Conservation (phyloP, 2,797 vertebrate species). For the Leptoclinus maculatus region DNA sequence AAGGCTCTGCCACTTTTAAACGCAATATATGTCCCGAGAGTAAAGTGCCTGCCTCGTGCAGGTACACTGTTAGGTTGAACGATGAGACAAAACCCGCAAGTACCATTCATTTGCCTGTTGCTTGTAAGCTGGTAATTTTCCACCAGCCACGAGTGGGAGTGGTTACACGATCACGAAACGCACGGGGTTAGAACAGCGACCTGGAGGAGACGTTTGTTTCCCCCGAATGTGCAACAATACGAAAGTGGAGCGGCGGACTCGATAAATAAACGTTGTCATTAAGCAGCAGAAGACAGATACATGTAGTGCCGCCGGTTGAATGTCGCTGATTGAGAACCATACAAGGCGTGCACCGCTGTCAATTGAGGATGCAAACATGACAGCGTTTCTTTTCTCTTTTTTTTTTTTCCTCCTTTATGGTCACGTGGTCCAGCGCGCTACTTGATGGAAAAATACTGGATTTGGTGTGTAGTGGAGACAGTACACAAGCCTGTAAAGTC, state of each 20-base stretch:
- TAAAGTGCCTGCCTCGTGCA: conserved; percentile 7
- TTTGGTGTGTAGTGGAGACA: conserved; percentile 81
- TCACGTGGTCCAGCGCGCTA: conserved; percentile 86
- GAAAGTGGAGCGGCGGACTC: conserved; percentile 23
- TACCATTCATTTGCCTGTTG: conserved; percentile 80
- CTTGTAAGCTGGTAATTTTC: conserved; percentile 91
- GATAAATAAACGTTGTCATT: background rate
- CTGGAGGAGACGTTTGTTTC: conserved; percentile 63
- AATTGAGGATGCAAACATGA: conserved; percentile 77
- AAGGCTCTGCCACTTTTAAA: conserved; percentile 38
- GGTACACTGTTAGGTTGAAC: conserved; percentile 17
- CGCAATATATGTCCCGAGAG: background rate
- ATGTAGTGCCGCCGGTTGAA: background rate
- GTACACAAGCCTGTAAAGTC: conserved; percentile 80
- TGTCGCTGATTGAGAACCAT: conserved; percentile 28
- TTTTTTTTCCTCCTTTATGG: conserved; percentile 26
- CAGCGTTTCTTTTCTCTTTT: conserved; percentile 37
- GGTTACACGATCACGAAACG: conserved; percentile 84
- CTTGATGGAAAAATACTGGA: conserved; percentile 92
- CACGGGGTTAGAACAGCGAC: conserved; percentile 79
- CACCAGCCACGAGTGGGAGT: conserved; percentile 90
- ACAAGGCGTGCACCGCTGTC: conserved; percentile 45
- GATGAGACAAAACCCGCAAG: conserved; percentile 44
- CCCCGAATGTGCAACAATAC: conserved; percentile 27
- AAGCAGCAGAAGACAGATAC: background rate